Evolutionary conservation across 2,113 vertebrate genomes (phyloP), one percentile per base, ranked within the genome.

Genomic region (Parotia lawesii): DNA sequence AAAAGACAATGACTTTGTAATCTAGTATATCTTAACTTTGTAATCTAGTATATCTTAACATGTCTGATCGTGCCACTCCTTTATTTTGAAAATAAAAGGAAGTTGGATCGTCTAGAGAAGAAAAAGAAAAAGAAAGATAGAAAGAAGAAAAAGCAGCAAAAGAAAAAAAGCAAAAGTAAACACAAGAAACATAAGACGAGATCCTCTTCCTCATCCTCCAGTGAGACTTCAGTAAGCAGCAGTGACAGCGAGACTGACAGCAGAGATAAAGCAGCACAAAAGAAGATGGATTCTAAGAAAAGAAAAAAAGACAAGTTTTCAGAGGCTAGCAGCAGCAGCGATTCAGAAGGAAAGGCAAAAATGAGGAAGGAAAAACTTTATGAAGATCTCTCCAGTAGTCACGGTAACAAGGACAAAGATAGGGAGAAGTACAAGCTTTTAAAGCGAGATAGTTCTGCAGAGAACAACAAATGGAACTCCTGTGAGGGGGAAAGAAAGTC

Each of bases 101-200:
- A 99, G 97, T 97, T 99, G 38, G 99, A 99, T 96, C 99, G 98
- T 65, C 98, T 99, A 47, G 99, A 99, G 84, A 99, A 99, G 97
- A 98, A 99, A 89, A 98, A 98, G 94, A 98, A 98, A 90, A 98
- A 97, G 95, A 98, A 97, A 94, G 97, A 97, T 33, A 98, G 94
- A 80, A 98, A 98, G 95, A 98, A 99, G 95, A 98, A 98, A 90
- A 99, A 98, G 96, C 97, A 98, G 96, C 98, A 98, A 65, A 99
- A 99, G 86, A 98, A 97, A 92, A 98, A 98, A 97, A 97, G 90
- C 91, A 99, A 98, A 97, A 98, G 95, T 93, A 99, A 98, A 93
- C 98, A 98, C 84, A 98, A 98, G 97, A 99, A 99, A 96, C 98
- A 94, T 91, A 98, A 97, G 54, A 97, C 78, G 38, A 97, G 96